Evolutionary conservation across 2,113 vertebrate species (phyloP), one percentile per base, ranked within the genome.

Genomic region (Tenrec ecaudatus): DNA sequence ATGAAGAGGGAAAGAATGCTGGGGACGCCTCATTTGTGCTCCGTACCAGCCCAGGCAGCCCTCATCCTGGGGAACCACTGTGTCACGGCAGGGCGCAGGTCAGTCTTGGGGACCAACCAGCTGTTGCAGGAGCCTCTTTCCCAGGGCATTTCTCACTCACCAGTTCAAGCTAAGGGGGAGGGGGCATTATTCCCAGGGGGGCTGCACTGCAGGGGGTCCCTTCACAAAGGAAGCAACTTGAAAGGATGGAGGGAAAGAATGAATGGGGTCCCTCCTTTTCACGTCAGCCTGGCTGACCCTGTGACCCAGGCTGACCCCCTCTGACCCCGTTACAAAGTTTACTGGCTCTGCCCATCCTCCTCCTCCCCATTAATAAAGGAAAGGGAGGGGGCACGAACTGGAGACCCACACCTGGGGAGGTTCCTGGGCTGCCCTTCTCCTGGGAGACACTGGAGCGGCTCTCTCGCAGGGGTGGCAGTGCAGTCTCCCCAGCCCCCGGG

Each of bases 201-300:
- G 12, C 69, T 79, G n/a, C n/a, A 4, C 69, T 11, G 14, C 75
- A 62, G 43, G 64, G 82, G 82, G 23, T 47, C 20, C 43, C 43
- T 68, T 93, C 84, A 68, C 71, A 75, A 95, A 62, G 85, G 62
- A 62, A 89, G 77, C 17, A 77, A 69, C 10, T 33, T 53, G 6
- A 86, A 77, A 62, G 17, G 57, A 53, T 75, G 84, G 86, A 86
- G 0, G 43, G 85, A 27, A 90, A 79, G 73, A 78, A 64, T 64
- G 62, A 66, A 38, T 2, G 2, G 36, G 57, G 17, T 25, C 19
- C 33, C 43, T 38, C 57, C 69, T 64, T 84, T 75, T 27, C 6
- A 3, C 2, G 27, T n/a, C 75, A 29, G 69, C 82, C 88, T 89
- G 9, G 19, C 43, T 86, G 86, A 89, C 58, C 85, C 22, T 53